phyloP scores from a whole-genome alignment of 2,888 invertebrate species.

The Vanessa cardui region DNA sequence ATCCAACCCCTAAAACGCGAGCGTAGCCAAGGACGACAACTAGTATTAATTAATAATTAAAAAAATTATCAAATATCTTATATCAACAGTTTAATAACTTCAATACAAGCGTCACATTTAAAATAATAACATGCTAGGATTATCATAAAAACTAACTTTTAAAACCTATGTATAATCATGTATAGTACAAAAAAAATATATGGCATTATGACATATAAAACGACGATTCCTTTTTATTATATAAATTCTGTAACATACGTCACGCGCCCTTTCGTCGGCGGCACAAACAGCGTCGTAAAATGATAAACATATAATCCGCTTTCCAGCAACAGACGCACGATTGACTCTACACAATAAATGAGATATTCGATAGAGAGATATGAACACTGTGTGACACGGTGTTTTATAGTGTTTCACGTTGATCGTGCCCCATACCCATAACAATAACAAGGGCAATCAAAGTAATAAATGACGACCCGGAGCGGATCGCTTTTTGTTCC shows the following conservation, averaged over 20 bases:
- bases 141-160: too few species aligned
- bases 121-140: too few species aligned
- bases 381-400: constrained; percentile 32
- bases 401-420: constrained; percentile 23
- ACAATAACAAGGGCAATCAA: constrained; percentile 76
- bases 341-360: constrained; percentile 21
- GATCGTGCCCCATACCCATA: constrained; percentile 53
- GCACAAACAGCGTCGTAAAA: constrained; percentile 57
- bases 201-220: constrained; percentile 24
- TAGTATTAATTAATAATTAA: too few species aligned
- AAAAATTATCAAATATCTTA: too few species aligned
- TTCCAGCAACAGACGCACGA: constrained; percentile 46
- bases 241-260: constrained; percentile 42
- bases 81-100: too few species aligned
- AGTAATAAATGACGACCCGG: constrained; percentile 72
- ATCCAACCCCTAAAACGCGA: too few species aligned
- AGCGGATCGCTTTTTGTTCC: constrained; percentile 71
- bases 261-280: constrained; percentile 46
- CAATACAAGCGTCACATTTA: too few species aligned
- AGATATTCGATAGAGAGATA: constrained; percentile 1
- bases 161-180: neutral
- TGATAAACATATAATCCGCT: constrained; percentile 53
- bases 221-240: constrained; percentile 29
- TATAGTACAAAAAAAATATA: neutral
- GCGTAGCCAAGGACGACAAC: too few species aligned